Conservation (phyloP, 1,140 invertebrate species). For the Hycleus phaleratus region DNA sequence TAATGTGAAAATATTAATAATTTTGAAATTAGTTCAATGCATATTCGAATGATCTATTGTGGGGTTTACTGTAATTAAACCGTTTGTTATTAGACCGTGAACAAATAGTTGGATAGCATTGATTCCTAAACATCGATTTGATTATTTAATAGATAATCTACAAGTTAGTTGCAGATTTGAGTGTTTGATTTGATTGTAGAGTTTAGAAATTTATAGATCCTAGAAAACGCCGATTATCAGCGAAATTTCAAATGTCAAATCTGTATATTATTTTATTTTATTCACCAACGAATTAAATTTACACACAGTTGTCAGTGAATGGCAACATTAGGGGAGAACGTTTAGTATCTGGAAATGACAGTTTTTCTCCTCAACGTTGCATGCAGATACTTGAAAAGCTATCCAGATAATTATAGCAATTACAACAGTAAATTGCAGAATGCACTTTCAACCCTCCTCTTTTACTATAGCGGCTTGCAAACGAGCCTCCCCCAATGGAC, state of each 20-base stretch:
- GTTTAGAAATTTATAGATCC: background rate
- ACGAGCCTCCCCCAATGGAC: background rate
- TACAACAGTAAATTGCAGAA: slow-evolving; percentile 10
- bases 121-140: no score
- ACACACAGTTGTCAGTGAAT: background rate
- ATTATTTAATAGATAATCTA: slow-evolving; percentile 19
- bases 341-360: no score
- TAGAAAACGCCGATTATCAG: no score
- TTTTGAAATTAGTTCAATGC: background rate
- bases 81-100: no score
- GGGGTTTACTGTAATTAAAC: no score
- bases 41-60: background rate
- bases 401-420: slow-evolving; percentile 11
- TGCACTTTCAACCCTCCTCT: background rate
- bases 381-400: background rate
- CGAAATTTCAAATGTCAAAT: no score
- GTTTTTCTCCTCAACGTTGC: background rate
- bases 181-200: slow-evolving; percentile 19
- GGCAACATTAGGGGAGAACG: background rate
- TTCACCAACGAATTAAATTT: no score
- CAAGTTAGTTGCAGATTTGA: slow-evolving; percentile 11
- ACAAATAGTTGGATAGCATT: no score
- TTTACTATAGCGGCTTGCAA: no score
- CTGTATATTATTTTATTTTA: no score
- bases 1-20: no score